Percentiles rank a stretch among this genome's conserved stretches.
Conservation (phyloP, 2,797 vertebrate genomes). For the Cossypha niveicapilla region DNA sequence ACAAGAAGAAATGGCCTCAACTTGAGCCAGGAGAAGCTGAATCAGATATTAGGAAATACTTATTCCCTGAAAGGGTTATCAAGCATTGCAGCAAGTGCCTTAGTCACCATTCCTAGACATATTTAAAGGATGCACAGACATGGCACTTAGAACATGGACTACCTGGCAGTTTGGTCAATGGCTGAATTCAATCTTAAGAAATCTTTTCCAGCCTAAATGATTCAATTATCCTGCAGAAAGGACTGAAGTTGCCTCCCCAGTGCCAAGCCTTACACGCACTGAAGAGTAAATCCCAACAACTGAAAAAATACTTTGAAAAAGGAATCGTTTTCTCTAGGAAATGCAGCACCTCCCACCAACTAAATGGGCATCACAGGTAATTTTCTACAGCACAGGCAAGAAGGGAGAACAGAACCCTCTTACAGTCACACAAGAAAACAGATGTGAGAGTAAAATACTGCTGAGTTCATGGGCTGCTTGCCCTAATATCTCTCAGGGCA, state of each 20-base stretch:
- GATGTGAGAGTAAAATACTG: not conserved
- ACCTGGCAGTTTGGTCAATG: not conserved
- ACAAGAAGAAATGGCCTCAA: not conserved
- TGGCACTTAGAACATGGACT: not conserved
- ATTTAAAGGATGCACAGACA: not conserved
- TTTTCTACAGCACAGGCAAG: not conserved
- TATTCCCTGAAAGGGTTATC: not conserved
- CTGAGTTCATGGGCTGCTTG: not conserved
- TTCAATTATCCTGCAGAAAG: not conserved
- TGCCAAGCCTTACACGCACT: fast-evolving
- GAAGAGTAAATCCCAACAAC: not conserved
- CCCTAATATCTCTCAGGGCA: not conserved
- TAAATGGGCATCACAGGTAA: not conserved
- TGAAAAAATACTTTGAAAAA: not conserved
- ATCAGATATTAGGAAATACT: not conserved
- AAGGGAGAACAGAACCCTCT: not conserved
- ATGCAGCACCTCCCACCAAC: not conserved
- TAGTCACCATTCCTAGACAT: not conserved
- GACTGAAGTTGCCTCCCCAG: not conserved
- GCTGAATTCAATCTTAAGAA: not conserved
- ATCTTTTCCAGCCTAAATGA: not conserved
- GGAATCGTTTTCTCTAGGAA: not conserved
- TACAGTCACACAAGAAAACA: not conserved
- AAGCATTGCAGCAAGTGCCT: not conserved
- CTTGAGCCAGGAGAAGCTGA: not conserved